These are phyloP conservation scores for Orientallactaga bullata DNA, from an alignment of 2,113 vertebrate species.

Conservation along the genomic window DNA sequence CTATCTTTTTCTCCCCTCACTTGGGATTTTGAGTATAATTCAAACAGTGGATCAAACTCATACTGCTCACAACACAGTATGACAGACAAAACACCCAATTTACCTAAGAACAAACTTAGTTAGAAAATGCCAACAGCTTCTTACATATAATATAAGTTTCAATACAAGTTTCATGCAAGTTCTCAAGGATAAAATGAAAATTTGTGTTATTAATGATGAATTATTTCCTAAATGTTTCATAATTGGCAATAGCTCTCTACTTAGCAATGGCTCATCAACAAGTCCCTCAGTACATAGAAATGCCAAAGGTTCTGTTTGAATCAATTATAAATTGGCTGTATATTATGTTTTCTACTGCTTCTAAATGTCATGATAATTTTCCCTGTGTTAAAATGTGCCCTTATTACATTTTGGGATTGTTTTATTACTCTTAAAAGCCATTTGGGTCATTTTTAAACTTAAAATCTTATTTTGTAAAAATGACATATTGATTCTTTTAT, in stretches of 20 bases:
- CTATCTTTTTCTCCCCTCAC: no score
- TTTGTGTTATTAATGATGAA: background rate
- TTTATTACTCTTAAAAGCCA: conserved; percentile 72
- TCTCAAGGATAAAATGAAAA: conserved; percentile 57
- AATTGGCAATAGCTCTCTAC: background rate
- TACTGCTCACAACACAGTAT: background rate
- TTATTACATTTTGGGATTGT: conserved; percentile 52
- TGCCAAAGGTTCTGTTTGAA: conserved; percentile 43
- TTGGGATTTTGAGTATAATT: background rate
- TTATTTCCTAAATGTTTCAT: conserved; percentile 42
- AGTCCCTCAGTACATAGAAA: conserved; percentile 12
- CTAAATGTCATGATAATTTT: conserved; percentile 65
- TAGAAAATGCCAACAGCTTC: background rate
- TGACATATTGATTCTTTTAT: conserved; percentile 65
- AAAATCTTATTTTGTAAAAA: conserved; percentile 67
- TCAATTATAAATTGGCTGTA: conserved; percentile 55
- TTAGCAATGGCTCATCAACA: conserved; percentile 12
- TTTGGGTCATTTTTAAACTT: conserved; percentile 68
- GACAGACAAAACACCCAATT: background rate
- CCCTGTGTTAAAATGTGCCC: background rate
- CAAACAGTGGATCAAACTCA: background rate
- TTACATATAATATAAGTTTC: background rate
- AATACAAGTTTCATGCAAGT: background rate
- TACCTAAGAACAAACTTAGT: background rate
- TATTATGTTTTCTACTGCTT: conserved; percentile 50